Evolutionary conservation across 1,140 invertebrate species (phyloP), one percentile per base, ranked within the genome.

Genomic region (Euura lappo): DNA sequence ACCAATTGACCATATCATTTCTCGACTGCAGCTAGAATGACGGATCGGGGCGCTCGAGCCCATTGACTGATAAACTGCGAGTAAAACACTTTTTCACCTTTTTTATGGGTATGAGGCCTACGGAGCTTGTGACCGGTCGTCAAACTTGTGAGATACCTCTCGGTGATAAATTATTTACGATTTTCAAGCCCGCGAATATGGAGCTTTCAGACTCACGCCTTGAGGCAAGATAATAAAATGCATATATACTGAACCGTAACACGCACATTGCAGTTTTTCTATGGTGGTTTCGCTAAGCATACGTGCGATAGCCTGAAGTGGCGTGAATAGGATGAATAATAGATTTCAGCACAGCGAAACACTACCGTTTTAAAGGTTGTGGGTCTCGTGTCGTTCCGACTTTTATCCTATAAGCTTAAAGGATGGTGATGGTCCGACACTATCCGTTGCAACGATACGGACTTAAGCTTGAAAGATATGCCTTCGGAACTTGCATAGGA

Each of bases 331-430:
- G 51, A 60, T 60, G 51, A 60, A 60, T 60, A 60, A 60, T 60
- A 60, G 51, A 60, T 60, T 11, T 60, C 51, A n/a, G 13, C 13
- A 60, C 51, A 60, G 51, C 51, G 51, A 60, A 60, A 60, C 51
- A 60, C 51, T 60, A 28, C 28, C 28, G 28, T 28, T 28, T 28
- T 28, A 28, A 28, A 28, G 28, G 28, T 28, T 0, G 51, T 60
- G 51, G 51, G 3, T n/a, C 51, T 8, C 51, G 51, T 60, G 51
- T 60, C 51, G 6, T 60, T n/a, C 51, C 51, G 13, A 60, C 8
- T 60, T 60, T 60, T 60, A 60, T 60, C 51, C 51, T 60, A 60
- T 60, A 60, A 60, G 51, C 51, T 60, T 60, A 60, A 60, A 60
- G 51, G 13, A 60, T 60, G 51, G 51, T 60, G 51, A 60, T 60